Base-by-base conservation (phyloP, 2,888 invertebrate genomes). In the Hypena proboscidalis region DNA sequence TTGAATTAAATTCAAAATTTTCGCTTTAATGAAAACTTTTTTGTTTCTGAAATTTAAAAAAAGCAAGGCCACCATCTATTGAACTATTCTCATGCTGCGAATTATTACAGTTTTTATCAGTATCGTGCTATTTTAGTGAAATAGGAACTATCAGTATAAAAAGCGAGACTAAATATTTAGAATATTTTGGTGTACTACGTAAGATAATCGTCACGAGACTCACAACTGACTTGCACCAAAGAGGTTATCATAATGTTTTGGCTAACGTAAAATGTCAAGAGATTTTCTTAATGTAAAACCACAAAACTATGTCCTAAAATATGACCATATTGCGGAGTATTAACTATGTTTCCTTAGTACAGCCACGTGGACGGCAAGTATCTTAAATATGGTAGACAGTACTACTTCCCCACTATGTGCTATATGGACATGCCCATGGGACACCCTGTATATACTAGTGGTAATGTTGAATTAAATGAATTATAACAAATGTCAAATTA, bases 1-100 rank as follows among this genome's bases (percentile, higher is more conserved):
- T 42, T 58, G 37, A 59, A 39, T 36, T 30, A 39, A 46, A 13
- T 14, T 49, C 44, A 50, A 35, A 35, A 43, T 60, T 37, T 26
- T 26, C 17, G 15, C 11, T 15, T 26, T 7, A 25, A 25, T 15
- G 1, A 31, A 31, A 31, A 19, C 10, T 11, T 30, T 17, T 17
- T n/a, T 15, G 14, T 14, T 29, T 13, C 29, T 14, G 15, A 29
- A 8, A n/a, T 11, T 26, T 13, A 10, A 20, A 34, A 25, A 19
- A 17, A 27, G 30, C 27, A 21, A 21, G 22, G 29, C 29, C 22
- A 21, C 29, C 22, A 34, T 17, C 36, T 35, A 29, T 29, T 31
- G n/a, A 23, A 7, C 19, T 39, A 34, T n/a, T 20, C 14, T 27
- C 31, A 13, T 0, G 6, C 22, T 33, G n/a, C 29, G 27, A 36